A percentile compares a stretch with the other conserved stretches of the same genome.
Conservation (phyloP, 2,797 vertebrate genomes). For the Acanthurus tractus region DNA sequence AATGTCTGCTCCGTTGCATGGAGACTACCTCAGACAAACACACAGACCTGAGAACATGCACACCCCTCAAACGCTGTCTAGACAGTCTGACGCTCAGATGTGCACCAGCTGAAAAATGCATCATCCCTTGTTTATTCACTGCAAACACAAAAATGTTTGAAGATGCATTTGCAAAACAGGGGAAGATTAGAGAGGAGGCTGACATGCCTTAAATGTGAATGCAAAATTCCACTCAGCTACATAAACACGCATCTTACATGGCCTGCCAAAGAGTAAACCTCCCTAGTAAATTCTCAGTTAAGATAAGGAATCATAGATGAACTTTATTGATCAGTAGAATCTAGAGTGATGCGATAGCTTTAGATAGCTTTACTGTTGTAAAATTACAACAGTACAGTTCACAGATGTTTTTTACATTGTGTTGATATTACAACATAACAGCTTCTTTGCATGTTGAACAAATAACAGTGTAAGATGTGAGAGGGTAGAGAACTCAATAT, state of each 20-base stretch:
- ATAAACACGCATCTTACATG: constrained; percentile 1
- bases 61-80: constrained; percentile 60
- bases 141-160: constrained; percentile 16
- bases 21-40: constrained; percentile 64
- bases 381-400: not conserved
- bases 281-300: not conserved
- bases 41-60: constrained; percentile 42
- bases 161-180: not conserved
- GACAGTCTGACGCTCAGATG: constrained; percentile 43
- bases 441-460: constrained; percentile 6
- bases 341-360: not conserved
- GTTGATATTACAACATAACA: not conserved
- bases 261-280: no score
- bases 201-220: not conserved
- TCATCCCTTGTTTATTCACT: constrained; percentile 33
- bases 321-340: not conserved
- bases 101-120: constrained; percentile 46
- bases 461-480: not conserved
- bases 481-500: constrained; percentile 17
- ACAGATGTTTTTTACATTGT: not conserved
- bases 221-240: constrained; percentile 2
- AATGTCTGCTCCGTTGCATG: constrained; percentile 67
- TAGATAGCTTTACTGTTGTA: not conserved
- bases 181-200: not conserved
- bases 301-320: not conserved